A percentile compares a stretch with the other conserved stretches of the same genome.
These are phyloP conservation scores for Sclerurus mexicanus DNA, from an alignment of 2,113 vertebrate genomes.

Conservation along the genomic window DNA sequence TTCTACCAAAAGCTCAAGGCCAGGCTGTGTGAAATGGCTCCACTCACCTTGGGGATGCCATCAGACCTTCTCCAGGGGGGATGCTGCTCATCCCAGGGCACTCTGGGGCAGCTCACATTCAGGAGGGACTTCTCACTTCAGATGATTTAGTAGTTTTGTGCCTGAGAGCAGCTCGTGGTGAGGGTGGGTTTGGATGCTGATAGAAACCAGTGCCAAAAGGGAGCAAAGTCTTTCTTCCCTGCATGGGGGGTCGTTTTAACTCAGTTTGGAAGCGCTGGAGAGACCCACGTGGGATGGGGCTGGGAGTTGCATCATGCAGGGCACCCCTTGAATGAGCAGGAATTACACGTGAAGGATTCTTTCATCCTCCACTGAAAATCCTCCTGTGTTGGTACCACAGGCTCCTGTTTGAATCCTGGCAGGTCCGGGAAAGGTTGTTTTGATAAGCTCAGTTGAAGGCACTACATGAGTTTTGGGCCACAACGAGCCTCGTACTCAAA, in stretches of 20 bases:
- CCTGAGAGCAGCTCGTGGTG: not conserved
- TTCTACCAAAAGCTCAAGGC: not conserved
- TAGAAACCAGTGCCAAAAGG: not conserved
- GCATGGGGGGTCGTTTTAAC: not conserved
- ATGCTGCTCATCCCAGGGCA: not conserved
- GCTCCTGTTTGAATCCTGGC: not conserved
- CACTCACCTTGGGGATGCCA: not conserved
- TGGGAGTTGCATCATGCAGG: not conserved
- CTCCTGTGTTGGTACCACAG: fast-evolving
- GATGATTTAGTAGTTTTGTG: not conserved
- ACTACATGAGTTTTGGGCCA: not conserved
- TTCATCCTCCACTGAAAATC: not conserved
- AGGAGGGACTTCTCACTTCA: not conserved
- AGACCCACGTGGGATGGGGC: fast-evolving
- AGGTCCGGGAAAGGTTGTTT: not conserved
- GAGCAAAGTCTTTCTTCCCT: not conserved
- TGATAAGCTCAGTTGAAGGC: not conserved
- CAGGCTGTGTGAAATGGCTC: not conserved
- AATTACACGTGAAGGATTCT: not conserved
- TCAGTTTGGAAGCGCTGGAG: not conserved
- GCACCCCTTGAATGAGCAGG: not conserved
- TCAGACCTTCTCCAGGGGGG: not conserved
- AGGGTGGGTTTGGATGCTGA: fast-evolving
- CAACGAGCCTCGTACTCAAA: not conserved
- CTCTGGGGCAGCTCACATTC: not conserved